Conservation (phyloP, 2,888 invertebrate genomes). For the Aphodius sticticus region DNA sequence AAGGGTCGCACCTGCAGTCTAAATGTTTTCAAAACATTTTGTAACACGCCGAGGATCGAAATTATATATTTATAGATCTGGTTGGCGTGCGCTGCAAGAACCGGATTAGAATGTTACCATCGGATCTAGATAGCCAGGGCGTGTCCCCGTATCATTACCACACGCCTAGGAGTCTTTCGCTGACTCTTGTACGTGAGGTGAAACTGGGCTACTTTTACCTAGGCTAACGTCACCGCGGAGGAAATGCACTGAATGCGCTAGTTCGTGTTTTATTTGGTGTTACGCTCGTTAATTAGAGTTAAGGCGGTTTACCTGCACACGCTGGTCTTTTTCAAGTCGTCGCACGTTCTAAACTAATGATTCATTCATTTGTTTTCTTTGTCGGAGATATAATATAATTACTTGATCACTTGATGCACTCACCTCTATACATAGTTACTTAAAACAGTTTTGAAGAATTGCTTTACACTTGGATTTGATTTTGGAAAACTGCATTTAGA, state of each 20-base stretch:
- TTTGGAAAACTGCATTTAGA: too few species aligned
- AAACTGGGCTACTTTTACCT: conserved; percentile 45
- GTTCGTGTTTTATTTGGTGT: not conserved
- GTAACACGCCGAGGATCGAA: not conserved
- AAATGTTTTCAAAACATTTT: conserved; percentile 8
- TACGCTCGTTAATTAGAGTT: not conserved
- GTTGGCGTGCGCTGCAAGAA: conserved; percentile 25
- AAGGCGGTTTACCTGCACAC: not conserved
- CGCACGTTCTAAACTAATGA: not conserved
- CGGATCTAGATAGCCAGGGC: conserved; percentile 31
- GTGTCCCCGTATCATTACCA: conserved; percentile 30
- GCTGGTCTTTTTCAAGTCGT: not conserved
- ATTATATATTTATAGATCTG: conserved; percentile 6
- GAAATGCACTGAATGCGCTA: conserved; percentile 25
- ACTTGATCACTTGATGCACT: not conserved
- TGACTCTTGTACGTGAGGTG: conserved; percentile 35
- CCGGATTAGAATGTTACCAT: conserved; percentile 33
- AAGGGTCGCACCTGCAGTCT: not conserved
- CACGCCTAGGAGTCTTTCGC: conserved; percentile 33
- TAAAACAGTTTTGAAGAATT: not conserved
- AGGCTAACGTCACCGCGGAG: conserved; percentile 19
- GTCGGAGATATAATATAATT: not conserved
- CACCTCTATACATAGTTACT: not conserved
- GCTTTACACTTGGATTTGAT: not conserved
- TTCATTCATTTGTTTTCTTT: not conserved